These are phyloP conservation scores for Patagioenas fasciata DNA, from an alignment of 2,113 vertebrate species.

Conservation along the genomic window DNA sequence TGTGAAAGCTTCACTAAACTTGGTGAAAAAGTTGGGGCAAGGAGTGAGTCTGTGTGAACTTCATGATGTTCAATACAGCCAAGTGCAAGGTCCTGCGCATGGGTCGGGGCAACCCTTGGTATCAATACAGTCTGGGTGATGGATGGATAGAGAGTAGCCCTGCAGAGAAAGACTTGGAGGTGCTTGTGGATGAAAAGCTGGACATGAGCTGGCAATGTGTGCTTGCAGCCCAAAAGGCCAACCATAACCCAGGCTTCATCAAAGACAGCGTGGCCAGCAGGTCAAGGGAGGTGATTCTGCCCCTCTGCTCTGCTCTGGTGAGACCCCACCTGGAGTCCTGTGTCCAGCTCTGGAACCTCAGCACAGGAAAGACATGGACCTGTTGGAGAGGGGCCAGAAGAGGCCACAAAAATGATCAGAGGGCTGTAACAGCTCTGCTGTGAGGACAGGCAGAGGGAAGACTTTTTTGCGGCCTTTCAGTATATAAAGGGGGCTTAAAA, in stretches of 20 bases:
- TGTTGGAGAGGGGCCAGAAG: neutral
- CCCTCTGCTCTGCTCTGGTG: neutral
- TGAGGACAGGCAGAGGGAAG: neutral
- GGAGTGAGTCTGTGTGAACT: neutral
- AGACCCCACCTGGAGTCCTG: neutral
- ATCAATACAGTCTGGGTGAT: neutral
- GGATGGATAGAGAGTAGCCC: neutral
- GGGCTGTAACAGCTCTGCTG: neutral
- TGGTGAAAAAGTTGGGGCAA: neutral
- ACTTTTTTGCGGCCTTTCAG: too few species aligned
- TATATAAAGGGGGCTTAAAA: too few species aligned
- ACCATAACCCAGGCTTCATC: neutral
- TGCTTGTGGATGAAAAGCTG: neutral
- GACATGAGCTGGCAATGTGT: neutral
- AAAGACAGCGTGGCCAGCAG: neutral
- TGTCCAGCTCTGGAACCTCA: neutral
- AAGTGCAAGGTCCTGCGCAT: neutral
- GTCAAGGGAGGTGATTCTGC: neutral
- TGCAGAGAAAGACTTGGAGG: rapidly evolving
- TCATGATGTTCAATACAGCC: neutral
- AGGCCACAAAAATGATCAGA: neutral
- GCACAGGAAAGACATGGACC: neutral
- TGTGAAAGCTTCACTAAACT: neutral
- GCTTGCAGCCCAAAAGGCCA: neutral
- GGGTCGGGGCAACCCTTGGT: rapidly evolving